Conservation (phyloP, 2,797 vertebrate species). For the Sparus aurata region DNA sequence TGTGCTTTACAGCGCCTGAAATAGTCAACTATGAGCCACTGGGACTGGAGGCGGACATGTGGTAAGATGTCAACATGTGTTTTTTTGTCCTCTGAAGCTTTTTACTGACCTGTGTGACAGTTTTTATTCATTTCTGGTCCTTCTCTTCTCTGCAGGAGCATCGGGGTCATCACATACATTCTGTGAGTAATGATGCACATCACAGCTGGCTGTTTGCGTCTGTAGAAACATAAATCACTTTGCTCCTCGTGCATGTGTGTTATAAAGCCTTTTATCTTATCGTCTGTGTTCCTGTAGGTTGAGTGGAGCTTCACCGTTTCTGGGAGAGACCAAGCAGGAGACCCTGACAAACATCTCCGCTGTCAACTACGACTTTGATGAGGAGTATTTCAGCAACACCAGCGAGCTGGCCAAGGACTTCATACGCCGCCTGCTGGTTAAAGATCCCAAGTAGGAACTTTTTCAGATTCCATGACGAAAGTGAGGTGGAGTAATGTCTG, state of each 20-base stretch:
- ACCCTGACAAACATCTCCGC: slow-evolving; percentile 97
- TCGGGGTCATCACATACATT: slow-evolving; percentile 98
- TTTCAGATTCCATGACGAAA: neutral
- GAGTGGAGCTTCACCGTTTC: slow-evolving; percentile 95
- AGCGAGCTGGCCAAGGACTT: slow-evolving; percentile 99
- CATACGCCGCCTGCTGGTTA: slow-evolving; percentile 95
- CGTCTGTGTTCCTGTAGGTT: slow-evolving; percentile 79
- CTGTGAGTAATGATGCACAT: slow-evolving; percentile 89
- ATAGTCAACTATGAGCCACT: slow-evolving; percentile 98
- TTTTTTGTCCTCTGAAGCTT: neutral
- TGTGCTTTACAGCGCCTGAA: slow-evolving; percentile 91
- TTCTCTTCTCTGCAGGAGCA: slow-evolving; percentile 89
- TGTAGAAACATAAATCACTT: slow-evolving; percentile 1
- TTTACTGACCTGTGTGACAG: neutral
- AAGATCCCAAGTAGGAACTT: slow-evolving; percentile 93
- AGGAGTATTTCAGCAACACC: slow-evolving; percentile 97
- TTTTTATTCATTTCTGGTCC: slow-evolving; percentile 44
- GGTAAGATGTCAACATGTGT: slow-evolving; percentile 85
- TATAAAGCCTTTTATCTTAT: slow-evolving; percentile 12
- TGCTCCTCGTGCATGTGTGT: neutral
- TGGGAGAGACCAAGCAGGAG: slow-evolving; percentile 98
- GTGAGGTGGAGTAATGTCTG: neutral
- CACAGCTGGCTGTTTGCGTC: neutral
- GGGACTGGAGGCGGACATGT: slow-evolving; percentile 98
- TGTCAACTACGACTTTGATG: slow-evolving; percentile 97